phyloP scores from a whole-genome alignment of 2,888 invertebrate species.

The Andricus curvator region DNA sequence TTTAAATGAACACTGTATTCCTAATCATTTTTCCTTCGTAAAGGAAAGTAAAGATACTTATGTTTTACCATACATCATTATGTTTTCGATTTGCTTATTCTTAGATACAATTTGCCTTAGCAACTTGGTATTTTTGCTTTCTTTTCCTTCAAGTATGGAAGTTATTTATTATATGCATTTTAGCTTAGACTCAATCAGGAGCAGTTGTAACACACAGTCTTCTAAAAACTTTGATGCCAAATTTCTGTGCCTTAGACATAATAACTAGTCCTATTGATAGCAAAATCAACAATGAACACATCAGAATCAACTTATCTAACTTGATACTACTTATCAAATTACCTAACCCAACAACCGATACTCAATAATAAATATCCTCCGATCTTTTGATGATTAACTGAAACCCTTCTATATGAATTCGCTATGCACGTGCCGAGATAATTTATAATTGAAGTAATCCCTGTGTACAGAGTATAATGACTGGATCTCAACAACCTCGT shows the following conservation, averaged over 20 bases:
- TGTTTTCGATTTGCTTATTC: too few relatives aligned
- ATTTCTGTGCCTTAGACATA: background rate
- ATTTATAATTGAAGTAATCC: conserved; percentile 39
- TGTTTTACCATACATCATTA: too few relatives aligned
- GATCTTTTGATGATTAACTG: conserved; percentile 12
- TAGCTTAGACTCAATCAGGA: background rate
- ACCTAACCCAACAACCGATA: conserved; percentile 8
- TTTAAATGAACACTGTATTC: too few relatives aligned
- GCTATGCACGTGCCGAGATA: conserved; percentile 26
- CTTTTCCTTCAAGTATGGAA: too few relatives aligned
- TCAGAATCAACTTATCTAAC: background rate
- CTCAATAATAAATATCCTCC: conserved; percentile 7
- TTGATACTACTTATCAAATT: conserved; percentile 18
- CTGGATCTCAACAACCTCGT: conserved; percentile 24
- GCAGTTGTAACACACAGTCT: background rate
- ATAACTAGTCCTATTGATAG: background rate
- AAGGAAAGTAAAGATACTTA: too few relatives aligned
- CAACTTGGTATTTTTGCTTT: too few relatives aligned
- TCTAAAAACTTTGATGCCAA: background rate
- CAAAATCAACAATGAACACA: background rate
- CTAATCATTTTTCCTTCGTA: too few relatives aligned
- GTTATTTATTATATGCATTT: too few relatives aligned
- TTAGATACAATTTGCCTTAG: too few relatives aligned
- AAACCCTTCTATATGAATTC: background rate
- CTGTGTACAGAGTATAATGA: conserved; percentile 27